Conservation (phyloP, 2,797 vertebrate species). For the Triplophysa yarkandensis region DNA sequence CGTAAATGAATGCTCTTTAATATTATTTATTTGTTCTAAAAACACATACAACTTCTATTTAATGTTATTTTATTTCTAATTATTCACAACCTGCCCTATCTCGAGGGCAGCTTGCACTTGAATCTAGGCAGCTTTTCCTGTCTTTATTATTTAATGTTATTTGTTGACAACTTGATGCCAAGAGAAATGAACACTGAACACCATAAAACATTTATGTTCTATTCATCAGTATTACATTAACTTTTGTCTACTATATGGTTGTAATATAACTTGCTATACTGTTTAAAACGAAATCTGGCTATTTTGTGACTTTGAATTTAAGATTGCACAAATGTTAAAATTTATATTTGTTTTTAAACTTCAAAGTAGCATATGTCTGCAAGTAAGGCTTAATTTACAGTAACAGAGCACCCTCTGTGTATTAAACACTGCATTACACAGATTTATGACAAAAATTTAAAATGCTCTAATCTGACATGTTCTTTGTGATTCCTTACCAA, state of each 20-base stretch:
- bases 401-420: conserved; percentile 65
- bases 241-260: not conserved
- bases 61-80: conserved; percentile 74
- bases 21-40: conserved; percentile 81
- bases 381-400: conserved; percentile 32
- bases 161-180: conserved; percentile 75
- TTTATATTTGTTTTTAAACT: not conserved
- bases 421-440: conserved; percentile 56
- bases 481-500: conserved; percentile 81
- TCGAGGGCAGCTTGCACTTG: conserved; percentile 71
- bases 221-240: conserved; percentile 8
- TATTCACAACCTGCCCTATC: conserved; percentile 35
- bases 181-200: conserved; percentile 65
- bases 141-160: conserved; percentile 83
- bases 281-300: not conserved
- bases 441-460: not conserved
- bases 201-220: conserved; percentile 26
- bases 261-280: not conserved
- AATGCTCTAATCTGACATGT: not conserved
- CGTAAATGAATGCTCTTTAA: conserved; percentile 75
- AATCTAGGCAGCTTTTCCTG: conserved; percentile 68
- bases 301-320: not conserved
- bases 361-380: not conserved
- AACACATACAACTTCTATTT: conserved; percentile 81
- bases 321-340: not conserved